Conservation (phyloP, 1,140 invertebrate genomes). For the Anastrepha ludens region DNA sequence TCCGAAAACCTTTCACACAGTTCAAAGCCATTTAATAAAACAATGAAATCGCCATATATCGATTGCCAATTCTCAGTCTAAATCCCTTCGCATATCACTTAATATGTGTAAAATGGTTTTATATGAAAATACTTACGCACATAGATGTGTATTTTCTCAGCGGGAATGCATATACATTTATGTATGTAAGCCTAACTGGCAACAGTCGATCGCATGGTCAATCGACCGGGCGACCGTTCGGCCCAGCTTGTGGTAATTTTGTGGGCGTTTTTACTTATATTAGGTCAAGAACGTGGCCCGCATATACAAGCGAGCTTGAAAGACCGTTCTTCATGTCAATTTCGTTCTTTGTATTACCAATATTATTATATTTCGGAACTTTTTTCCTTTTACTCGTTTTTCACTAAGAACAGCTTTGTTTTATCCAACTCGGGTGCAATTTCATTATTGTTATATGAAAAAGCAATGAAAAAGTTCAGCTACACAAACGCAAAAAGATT, state of each 20-base stretch:
- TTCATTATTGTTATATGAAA: background rate
- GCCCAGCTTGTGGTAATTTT: conserved; percentile 66
- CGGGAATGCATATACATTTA: no score
- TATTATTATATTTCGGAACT: background rate
- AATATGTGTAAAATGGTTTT: background rate
- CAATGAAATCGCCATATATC: background rate
- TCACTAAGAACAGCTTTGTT: background rate
- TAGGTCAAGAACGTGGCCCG: conserved; percentile 73
- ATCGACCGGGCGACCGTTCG: background rate
- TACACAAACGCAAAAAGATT: background rate
- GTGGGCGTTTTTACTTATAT: conserved; percentile 73
- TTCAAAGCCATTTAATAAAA: conserved; percentile 28
- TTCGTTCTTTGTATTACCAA: background rate
- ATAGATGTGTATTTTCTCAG: no score
- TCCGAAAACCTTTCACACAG: background rate
- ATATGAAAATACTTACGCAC: no score
- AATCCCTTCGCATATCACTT: background rate
- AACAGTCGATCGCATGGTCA: background rate
- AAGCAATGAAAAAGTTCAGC: background rate
- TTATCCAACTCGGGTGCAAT: background rate
- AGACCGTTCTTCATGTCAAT: conserved; percentile 10
- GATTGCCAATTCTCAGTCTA: conserved; percentile 15
- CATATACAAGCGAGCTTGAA: conserved; percentile 59
- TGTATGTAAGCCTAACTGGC: background rate
- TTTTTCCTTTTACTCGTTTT: background rate